A percentile compares a stretch with the other conserved stretches of the same genome.
These are phyloP conservation scores for Nycticorax nycticorax DNA, from an alignment of 2,113 vertebrate species.

Conservation along the genomic window DNA sequence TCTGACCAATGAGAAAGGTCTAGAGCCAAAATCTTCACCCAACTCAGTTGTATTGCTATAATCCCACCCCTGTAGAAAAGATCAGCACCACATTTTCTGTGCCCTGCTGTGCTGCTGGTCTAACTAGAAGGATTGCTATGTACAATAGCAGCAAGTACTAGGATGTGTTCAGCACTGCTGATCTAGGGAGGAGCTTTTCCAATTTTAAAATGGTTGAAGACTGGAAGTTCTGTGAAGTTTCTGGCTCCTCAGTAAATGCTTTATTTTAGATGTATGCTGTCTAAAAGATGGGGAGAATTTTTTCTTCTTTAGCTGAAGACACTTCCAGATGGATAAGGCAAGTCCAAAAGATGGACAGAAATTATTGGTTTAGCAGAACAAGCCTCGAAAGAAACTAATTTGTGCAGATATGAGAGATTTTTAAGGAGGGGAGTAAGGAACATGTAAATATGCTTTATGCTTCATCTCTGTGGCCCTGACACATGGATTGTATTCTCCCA, in stretches of 20 bases:
- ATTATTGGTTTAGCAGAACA: background rate
- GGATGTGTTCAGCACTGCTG: background rate
- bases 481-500: background rate
- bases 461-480: background rate
- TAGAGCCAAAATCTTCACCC: background rate
- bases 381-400: background rate
- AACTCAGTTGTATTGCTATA: background rate
- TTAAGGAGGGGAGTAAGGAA: background rate
- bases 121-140: background rate
- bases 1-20: background rate
- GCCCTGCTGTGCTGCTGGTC: background rate
- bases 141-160: background rate
- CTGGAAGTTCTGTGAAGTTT: background rate
- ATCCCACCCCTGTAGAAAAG: background rate
- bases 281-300: background rate
- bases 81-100: background rate
- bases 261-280: background rate
- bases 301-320: background rate
- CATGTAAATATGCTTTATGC: background rate
- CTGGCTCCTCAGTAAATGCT: background rate
- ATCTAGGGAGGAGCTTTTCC: background rate
- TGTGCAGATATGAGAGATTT: background rate
- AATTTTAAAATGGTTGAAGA: background rate
- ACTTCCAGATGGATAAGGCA: background rate
- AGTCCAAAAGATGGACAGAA: background rate